Conservation (phyloP, 1,140 invertebrate genomes). For the Drosophila virilis region DNA sequence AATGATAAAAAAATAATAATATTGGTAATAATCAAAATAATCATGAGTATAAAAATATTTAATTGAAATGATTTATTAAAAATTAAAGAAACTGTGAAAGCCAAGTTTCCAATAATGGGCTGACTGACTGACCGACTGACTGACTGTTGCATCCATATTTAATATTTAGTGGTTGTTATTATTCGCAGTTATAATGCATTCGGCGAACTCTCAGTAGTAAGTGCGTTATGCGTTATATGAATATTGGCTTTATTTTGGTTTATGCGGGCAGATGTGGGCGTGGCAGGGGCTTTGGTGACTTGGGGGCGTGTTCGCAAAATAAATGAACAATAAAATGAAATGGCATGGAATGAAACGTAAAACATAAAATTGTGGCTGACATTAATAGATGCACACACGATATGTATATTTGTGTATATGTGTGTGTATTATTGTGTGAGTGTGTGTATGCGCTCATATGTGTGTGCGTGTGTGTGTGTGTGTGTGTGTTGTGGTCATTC, state of each 20-base stretch:
- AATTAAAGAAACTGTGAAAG: no score
- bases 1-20: no score
- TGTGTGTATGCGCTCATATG: neutral
- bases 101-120: neutral
- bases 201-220: neutral
- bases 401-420: neutral
- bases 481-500: constrained; percentile 38
- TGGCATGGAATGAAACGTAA: constrained; percentile 53
- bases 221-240: constrained; percentile 21
- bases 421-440: neutral
- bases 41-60: no score
- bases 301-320: neutral
- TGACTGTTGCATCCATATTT: constrained; percentile 35
- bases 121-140: neutral
- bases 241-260: constrained; percentile 2
- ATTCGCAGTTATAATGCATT: neutral
- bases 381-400: constrained; percentile 46
- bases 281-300: neutral
- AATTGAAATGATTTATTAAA: neutral
- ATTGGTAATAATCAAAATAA: no score
- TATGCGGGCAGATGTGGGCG: neutral
- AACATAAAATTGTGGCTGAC: constrained; percentile 54
- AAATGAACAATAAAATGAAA: constrained; percentile 50
- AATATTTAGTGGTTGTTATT: constrained; percentile 43
- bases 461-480: neutral